These are phyloP conservation scores for Lasaia peninsularis DNA, from an alignment of 1,140 invertebrate species.

Conservation along the genomic window DNA sequence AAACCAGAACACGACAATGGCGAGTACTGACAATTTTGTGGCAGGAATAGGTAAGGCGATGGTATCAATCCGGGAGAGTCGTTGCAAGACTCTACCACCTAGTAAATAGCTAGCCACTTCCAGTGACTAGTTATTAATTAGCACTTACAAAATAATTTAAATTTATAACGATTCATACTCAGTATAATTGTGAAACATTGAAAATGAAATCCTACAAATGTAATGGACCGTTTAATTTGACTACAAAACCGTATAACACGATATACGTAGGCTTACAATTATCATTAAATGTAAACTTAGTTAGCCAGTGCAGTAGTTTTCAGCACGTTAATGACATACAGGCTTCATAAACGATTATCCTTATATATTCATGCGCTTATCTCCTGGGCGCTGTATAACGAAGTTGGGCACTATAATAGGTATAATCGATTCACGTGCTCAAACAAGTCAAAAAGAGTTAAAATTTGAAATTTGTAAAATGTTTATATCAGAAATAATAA, in stretches of 20 bases:
- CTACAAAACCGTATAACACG: neutral
- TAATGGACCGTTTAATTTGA: neutral
- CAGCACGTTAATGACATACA: slow-evolving; percentile 9
- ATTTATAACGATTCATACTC: too few species aligned
- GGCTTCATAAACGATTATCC: slow-evolving; percentile 12
- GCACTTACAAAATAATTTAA: too few species aligned
- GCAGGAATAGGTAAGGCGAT: too few species aligned
- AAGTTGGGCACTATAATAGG: neutral
- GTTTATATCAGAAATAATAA: too few species aligned
- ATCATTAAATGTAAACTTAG: slow-evolving; percentile 12
- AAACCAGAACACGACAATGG: too few species aligned
- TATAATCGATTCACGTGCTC: neutral
- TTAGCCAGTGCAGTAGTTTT: slow-evolving; percentile 8
- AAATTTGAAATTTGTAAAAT: too few species aligned
- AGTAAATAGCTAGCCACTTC: too few species aligned
- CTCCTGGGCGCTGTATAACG: slow-evolving; percentile 5
- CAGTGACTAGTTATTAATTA: too few species aligned
- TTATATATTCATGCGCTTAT: slow-evolving; percentile 12
- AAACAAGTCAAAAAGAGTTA: neutral
- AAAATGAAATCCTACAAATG: neutral
- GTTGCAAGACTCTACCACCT: too few species aligned
- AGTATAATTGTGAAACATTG: neutral
- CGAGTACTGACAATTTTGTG: too few species aligned
- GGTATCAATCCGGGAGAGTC: too few species aligned
- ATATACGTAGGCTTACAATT: neutral